Conservation (phyloP, 2,888 invertebrate genomes). For the Timandra comae region DNA sequence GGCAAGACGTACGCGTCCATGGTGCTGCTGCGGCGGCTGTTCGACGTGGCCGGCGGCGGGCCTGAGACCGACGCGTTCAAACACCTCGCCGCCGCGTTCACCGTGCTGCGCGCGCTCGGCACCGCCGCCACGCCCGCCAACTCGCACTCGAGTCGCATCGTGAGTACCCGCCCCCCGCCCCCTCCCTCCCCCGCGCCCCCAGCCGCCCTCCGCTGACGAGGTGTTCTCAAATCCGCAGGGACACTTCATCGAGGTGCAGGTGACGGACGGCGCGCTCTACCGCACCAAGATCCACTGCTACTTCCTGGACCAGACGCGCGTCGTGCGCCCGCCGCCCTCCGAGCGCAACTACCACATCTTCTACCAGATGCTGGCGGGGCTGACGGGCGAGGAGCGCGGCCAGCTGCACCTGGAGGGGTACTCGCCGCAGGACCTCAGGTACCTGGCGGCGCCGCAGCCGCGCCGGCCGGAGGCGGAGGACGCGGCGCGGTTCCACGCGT, state of each 20-base stretch:
- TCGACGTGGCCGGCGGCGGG: conserved; percentile 95
- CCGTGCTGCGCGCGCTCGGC: conserved; percentile 92
- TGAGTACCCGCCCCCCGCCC: too few relatives aligned
- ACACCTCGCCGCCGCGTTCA: conserved; percentile 96
- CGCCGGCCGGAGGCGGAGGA: conserved; percentile 74
- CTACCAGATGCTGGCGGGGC: conserved; percentile 95
- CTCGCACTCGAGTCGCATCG: conserved; percentile 95
- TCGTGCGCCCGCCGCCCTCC: conserved; percentile 88
- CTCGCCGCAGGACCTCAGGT: conserved; percentile 84
- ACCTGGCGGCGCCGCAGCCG: conserved; percentile 82
- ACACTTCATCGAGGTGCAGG: conserved; percentile 97
- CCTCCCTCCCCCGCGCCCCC: neutral
- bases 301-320: conserved; percentile 95
- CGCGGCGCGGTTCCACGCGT: conserved; percentile 84
- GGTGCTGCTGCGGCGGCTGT: conserved; percentile 91
- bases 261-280: conserved; percentile 95
- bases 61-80: conserved; percentile 97
- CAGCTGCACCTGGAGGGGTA: conserved; percentile 93
- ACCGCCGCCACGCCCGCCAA: conserved; percentile 94
- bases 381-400: conserved; percentile 89
- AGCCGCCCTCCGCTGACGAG: too few relatives aligned
- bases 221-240: too few relatives aligned
- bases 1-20: conserved; percentile 96
- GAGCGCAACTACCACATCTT: conserved; percentile 98
- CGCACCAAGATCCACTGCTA: conserved; percentile 97